These are phyloP conservation scores for Eremobia ochroleuca DNA, from an alignment of 2,888 invertebrate species.

Conservation along the genomic window DNA sequence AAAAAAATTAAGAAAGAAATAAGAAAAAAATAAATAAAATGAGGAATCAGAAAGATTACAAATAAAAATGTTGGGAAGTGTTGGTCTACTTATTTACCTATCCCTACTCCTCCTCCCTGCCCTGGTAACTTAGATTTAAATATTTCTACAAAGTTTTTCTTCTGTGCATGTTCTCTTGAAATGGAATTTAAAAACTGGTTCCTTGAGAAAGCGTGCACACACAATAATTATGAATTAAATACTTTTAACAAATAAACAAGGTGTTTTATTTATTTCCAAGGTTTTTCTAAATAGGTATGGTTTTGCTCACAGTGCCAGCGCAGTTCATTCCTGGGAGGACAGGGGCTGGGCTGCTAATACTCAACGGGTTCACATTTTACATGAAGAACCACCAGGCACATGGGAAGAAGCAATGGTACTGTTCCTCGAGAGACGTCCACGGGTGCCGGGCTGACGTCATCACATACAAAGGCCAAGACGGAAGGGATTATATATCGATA, in stretches of 20 bases:
- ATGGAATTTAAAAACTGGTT: slow-evolving; percentile 6
- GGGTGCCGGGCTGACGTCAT: slow-evolving; percentile 88
- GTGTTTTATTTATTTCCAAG: slow-evolving; percentile 69
- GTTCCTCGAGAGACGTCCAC: slow-evolving; percentile 87
- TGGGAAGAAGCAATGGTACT: slow-evolving; percentile 89
- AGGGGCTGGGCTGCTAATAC: slow-evolving; percentile 85
- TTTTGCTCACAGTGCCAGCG: slow-evolving; percentile 86
- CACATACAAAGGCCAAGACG: slow-evolving; percentile 85
- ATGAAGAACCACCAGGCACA: slow-evolving; percentile 89
- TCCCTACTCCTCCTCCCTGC: slow-evolving; percentile 66
- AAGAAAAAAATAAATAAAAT: neutral
- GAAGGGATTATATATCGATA: slow-evolving; percentile 87
- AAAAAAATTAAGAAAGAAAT: neutral
- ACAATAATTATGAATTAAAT: slow-evolving; percentile 50
- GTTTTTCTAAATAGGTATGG: slow-evolving; percentile 69
- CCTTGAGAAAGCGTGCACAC: slow-evolving; percentile 63
- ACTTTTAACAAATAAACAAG: slow-evolving; percentile 25
- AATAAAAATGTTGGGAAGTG: slow-evolving; percentile 75
- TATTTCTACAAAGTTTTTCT: neutral
- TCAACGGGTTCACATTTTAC: slow-evolving; percentile 88
- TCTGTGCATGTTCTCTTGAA: slow-evolving; percentile 64
- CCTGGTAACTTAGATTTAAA: slow-evolving; percentile 31
- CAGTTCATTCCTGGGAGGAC: slow-evolving; percentile 88
- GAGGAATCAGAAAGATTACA: slow-evolving; percentile 1
- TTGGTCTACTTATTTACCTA: slow-evolving; percentile 80